Evolutionary conservation across 2,113 vertebrate genomes (phyloP), one percentile per base, ranked within the genome.

Genomic region (Chaenogobius annularis): DNA sequence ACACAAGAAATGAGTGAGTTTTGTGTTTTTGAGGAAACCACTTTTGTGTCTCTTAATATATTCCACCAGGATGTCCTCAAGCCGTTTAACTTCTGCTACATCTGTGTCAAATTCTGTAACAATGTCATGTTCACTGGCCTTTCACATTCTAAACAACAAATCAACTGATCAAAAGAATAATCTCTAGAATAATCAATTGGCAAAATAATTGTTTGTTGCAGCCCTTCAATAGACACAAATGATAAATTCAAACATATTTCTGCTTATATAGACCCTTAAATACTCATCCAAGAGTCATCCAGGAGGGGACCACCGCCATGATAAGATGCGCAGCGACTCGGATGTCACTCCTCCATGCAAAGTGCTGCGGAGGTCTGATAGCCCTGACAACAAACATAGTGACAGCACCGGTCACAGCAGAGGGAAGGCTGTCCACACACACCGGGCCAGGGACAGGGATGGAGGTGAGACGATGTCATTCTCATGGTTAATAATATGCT

Each of bases 261-360:
- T 87, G 31, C 80, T 91, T 90, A 0, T 90, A 0, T 93, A 99
- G 98, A 93, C 96, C 94, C 97, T 99, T 94, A 99, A 98, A 83
- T 99, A 98, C 88, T 95, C 97, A 70, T 98, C 97, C 55, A 99
- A 99, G 95, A 96, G 96, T 95, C 96, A 99, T 87, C 96, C 98
- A 81, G 93, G 94, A 93, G 94, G 95, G 44, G 98, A 99, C 93
- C 97, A 98, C 90, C 93, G 97, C 74, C 97, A 99, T 95, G 97
- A 99, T 83, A 99, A 99, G 94, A 96, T 97, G 93, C 96, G 96
- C 85, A 96, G 98, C 83, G 80, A 94, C 80, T 90, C 95, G 75
- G 97, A 98, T 77, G 95, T 96, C 91, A 97, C 96, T 83, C 98
- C 97, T 87, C 97, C 97, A 79, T 98, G 96, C 88, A 99, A 99